These are phyloP conservation scores for Philereme vetulata DNA, from an alignment of 2,888 invertebrate species.

Conservation along the genomic window DNA sequence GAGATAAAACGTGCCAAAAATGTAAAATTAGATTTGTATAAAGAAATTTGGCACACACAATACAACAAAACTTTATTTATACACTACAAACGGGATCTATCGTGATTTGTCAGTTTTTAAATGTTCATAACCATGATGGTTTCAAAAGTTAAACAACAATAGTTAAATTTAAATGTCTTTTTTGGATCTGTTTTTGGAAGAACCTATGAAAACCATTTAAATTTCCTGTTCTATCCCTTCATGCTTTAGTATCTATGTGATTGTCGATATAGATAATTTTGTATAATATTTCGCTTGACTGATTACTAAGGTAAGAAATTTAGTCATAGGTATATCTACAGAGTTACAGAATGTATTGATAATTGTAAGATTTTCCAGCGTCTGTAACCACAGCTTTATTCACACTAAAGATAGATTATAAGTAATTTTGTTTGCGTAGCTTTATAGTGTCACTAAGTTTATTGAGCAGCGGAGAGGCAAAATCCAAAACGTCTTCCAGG, in stretches of 20 bases:
- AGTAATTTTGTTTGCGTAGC: constrained; percentile 17
- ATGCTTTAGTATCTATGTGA: constrained; percentile 10
- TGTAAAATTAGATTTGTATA: background rate
- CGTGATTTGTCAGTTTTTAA: too few relatives aligned
- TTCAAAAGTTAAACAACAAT: too few relatives aligned
- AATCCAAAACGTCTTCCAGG: constrained; percentile 15
- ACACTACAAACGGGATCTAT: too few relatives aligned
- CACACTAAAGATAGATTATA: constrained; percentile 41
- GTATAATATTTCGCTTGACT: constrained; percentile 35
- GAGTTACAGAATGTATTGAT: constrained; percentile 17
- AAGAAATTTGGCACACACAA: too few relatives aligned
- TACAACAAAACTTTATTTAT: too few relatives aligned
- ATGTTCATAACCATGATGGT: too few relatives aligned
- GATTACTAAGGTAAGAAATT: constrained; percentile 28
- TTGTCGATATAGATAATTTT: constrained; percentile 39
- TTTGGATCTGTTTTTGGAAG: too few relatives aligned
- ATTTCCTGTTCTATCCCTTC: too few relatives aligned
- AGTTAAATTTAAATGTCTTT: too few relatives aligned
- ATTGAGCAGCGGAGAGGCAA: background rate
- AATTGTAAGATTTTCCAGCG: constrained; percentile 28
- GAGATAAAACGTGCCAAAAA: constrained; percentile 2
- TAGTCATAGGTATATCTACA: constrained; percentile 9
- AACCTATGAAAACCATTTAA: too few relatives aligned
- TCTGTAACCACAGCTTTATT: constrained; percentile 45
- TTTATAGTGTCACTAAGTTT: constrained; percentile 10